Base-by-base conservation (phyloP, 2,113 vertebrate genomes). In the Ptyas mucosa region DNA sequence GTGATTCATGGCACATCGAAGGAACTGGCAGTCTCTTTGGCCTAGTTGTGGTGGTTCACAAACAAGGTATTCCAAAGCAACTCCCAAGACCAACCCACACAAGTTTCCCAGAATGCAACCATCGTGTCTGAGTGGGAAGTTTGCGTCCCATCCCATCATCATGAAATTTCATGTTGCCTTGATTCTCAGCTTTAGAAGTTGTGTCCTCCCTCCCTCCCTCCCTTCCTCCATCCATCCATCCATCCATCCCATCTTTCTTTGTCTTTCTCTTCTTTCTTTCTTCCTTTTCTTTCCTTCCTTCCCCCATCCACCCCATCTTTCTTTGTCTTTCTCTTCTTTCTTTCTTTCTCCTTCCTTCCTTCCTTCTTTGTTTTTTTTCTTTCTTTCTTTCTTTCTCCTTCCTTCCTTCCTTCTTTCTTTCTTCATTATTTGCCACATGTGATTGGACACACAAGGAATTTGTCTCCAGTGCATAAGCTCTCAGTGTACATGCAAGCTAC, bases 1-100 rank as follows among this genome's bases (percentile, higher is more conserved):
- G 88, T 81, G 96, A 95, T 93, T 94, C 87, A 91, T 93, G 92
- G 90, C 93, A 69, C 20, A 61, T 90, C 89, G 10, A 86, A 53
- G 91, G 91, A 88, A 89, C 91, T 91, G 93, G 51, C 57, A 94
- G 90, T 88, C 89, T 96, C 90, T 88, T 23, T 0, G 0, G 91
- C 91, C 92, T 88, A 91, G 26, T 21, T 94, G 81, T 93, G 94
- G 0, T 92, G 69, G 55, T 75, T 23, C 89, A 81, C 24, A 89
- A 89, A 69, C 46, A 93, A 91, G 39, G 69, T 92, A 87, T 52
- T 64, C 75, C 55, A 21, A 26, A 90, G 81, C 29, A 18, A 86
- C 92, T 1, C 94, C 94, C 91, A 90, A 51, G 34, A 46, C n/a
- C 90, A 46, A 7, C 29, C 20, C 43, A 94, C 93, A 51, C 0